phyloP scores from a whole-genome alignment of 2,113 vertebrate species.

The Sminthopsis crassicaudata region DNA sequence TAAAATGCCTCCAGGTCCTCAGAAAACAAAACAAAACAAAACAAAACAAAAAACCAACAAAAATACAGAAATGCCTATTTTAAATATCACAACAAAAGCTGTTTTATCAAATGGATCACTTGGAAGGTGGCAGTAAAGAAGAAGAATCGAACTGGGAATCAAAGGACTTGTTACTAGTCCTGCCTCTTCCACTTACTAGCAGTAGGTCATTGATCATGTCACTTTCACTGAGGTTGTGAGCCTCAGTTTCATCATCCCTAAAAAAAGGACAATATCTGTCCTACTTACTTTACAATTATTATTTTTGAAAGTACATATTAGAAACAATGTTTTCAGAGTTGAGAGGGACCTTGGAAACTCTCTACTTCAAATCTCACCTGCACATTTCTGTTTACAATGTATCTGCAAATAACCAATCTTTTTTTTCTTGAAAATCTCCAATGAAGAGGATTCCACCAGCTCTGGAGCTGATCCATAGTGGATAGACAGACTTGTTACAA shows the following conservation, averaged over 20 bases:
- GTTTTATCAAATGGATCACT: neutral
- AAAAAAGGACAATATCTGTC: constrained; percentile 56
- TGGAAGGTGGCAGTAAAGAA: neutral
- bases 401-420: neutral
- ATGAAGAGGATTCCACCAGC: neutral
- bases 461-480: neutral
- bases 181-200: neutral
- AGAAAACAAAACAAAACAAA: too few relatives aligned
- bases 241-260: constrained; percentile 30
- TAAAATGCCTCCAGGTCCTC: constrained; percentile 53
- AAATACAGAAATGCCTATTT: constrained; percentile 7
- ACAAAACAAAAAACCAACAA: too few relatives aligned
- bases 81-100: constrained; percentile 25
- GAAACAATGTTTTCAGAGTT: neutral
- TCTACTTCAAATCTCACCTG: neutral
- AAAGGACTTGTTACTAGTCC: neutral
- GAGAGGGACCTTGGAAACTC: neutral
- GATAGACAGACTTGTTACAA: neutral
- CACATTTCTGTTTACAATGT: neutral
- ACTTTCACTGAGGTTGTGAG: neutral
- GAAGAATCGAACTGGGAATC: neutral
- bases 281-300: neutral
- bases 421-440: neutral
- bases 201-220: neutral
- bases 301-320: neutral